Base-by-base conservation (phyloP, 2,888 invertebrate species). In the Priocnemis perturbator region DNA sequence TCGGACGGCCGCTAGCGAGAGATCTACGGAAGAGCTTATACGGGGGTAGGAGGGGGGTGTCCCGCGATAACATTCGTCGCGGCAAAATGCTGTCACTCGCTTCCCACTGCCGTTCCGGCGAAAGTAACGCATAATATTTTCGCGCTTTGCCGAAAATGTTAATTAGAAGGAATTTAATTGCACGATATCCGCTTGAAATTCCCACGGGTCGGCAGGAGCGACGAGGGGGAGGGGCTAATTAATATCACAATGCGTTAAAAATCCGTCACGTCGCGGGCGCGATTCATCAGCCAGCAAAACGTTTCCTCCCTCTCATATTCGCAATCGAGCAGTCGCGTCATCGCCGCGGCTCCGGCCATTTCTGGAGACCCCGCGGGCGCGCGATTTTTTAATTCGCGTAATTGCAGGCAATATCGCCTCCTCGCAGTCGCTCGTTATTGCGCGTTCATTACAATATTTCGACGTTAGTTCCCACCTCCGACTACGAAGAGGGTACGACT, bases 371-470 rank as follows among this genome's bases (percentile, higher is more conserved):
- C 55, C n/a, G 56, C 30, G 52, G 26, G 60, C 19, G 52, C 45
- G 19, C 14, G 63, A 66, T 72, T 72, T 69, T 66, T 66, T 63
- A 66, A 69, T 69, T 63, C 48, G 14, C 44, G 52, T 72, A 72
- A 72, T 72, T 69, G 65, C 65, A 26, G 60, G 50, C 59, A 64
- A 64, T 65, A 55, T 62, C 48, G n/a, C 15, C 52, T 26, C 20
- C n/a, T 30, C 21, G 4, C 45, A 15, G 17, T 53, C 53, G 68
- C 21, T 30, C 48, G 66, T 71, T 44, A 65, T 60, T 50, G 56
- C 64, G 60, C 64, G 66, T 62, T 64, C 66, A 67, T 69, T 63
- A 63, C 67, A 67, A 67, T 69, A 71, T 71, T 71, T 76, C 66
- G 71, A 73, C 59, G 58, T 50, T 15, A 23, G 15, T 20, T 44